A percentile compares a stretch with the other conserved stretches of the same genome.
phyloP scores from a whole-genome alignment of 1,140 invertebrate genomes.

The Scaptomyza pallida region DNA sequence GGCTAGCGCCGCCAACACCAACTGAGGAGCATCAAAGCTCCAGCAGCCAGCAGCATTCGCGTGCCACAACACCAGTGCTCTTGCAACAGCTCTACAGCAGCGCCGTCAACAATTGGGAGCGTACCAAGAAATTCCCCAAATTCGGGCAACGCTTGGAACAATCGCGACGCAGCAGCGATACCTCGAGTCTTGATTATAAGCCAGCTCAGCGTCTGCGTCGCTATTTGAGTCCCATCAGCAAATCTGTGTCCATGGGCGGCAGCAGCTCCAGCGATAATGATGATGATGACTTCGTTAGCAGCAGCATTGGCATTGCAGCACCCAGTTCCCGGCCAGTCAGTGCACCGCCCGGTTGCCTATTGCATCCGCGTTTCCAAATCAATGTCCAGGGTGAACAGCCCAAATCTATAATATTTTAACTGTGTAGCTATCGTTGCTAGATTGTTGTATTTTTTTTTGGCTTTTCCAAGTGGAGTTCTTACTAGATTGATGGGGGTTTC shows the following conservation, averaged over 20 bases:
- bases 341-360: slow-evolving; percentile 65
- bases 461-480: no score
- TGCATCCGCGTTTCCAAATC: slow-evolving; percentile 56
- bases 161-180: slow-evolving; percentile 55
- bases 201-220: slow-evolving; percentile 28
- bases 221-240: slow-evolving; percentile 54
- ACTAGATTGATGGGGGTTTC: no score
- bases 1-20: slow-evolving; percentile 73
- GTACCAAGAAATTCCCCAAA: slow-evolving; percentile 63
- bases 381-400: slow-evolving; percentile 74
- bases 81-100: slow-evolving; percentile 86
- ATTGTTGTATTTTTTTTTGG: not conserved
- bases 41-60: slow-evolving; percentile 63
- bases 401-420: slow-evolving; percentile 3
- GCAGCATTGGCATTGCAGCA: slow-evolving; percentile 2
- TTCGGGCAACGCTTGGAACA: slow-evolving; percentile 40
- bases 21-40: slow-evolving; percentile 51
- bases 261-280: slow-evolving; percentile 66
- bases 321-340: slow-evolving; percentile 57
- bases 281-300: slow-evolving; percentile 36
- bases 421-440: not conserved
- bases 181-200: slow-evolving; percentile 55
- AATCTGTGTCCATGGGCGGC: slow-evolving; percentile 64
- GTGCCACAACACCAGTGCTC: slow-evolving; percentile 84
- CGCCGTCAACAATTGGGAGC: slow-evolving; percentile 85